phyloP scores from a whole-genome alignment of 2,888 invertebrate species.

The Drosophila suboccidentalis region DNA sequence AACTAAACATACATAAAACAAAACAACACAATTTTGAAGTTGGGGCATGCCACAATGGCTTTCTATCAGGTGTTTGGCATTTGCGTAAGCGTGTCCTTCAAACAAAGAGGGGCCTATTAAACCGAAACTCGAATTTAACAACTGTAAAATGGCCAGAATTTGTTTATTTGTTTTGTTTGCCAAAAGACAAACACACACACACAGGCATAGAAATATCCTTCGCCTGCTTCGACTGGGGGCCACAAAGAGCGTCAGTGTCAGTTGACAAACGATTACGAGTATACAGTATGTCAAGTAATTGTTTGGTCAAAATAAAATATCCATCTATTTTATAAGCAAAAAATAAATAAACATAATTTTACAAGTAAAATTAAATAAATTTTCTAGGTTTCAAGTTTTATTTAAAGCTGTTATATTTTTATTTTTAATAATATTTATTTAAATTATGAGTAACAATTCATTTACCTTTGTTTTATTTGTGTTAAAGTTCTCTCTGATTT shows the following conservation, averaged over 20 bases:
- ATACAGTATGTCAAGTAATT: neutral
- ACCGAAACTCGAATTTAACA: constrained; percentile 16
- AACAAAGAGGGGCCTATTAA: constrained; percentile 4
- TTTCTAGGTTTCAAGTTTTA: no score
- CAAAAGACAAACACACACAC: constrained; percentile 32
- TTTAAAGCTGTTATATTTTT: no score
- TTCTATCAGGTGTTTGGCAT: constrained; percentile 59
- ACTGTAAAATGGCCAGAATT: constrained; percentile 35
- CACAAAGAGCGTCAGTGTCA: constrained; percentile 33
- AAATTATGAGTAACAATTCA: no score
- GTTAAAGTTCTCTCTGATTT: no score
- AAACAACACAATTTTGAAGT: constrained; percentile 21
- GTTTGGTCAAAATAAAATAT: neutral
- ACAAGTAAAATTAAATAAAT: no score
- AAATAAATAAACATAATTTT: no score
- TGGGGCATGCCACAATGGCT: constrained; percentile 3
- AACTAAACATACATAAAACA: constrained; percentile 56
- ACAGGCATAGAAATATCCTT: constrained; percentile 21
- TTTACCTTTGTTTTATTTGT: no score
- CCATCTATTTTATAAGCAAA: no score
- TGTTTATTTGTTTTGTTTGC: constrained; percentile 48
- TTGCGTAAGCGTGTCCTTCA: constrained; percentile 46
- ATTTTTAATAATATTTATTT: no score
- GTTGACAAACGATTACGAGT: constrained; percentile 51
- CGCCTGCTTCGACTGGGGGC: constrained; percentile 15